Evolutionary conservation across 2,113 vertebrate species (phyloP), one percentile per base, ranked within the genome.

Genomic region (Sarotherodon lohbergeri): DNA sequence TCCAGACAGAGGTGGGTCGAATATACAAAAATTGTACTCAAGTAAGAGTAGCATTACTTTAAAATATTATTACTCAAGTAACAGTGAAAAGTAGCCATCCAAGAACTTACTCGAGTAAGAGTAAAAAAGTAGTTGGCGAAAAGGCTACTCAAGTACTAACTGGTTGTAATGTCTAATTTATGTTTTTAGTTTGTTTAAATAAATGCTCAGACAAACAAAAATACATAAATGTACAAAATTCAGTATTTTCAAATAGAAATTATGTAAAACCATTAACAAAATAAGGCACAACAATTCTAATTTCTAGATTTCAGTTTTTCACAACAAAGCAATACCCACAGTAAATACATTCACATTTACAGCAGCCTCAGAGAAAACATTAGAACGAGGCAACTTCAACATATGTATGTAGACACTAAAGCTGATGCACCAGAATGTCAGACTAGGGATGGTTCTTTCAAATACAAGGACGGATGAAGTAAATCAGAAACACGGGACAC

Each of bases 361-460:
- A 52, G 48, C 48, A 52, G 48, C 48, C 48, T 52, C 48, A 52
- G 48, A 52, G 48, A 19, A 52, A 19, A 52, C 17, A 52, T 52
- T 50, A 9, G 0, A 0, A 1, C 7, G 0, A 52, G 17, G 48
- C 17, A 52, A 19, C 48, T 19, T 52, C 48, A 50, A 50, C 17
- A 9, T 52, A 50, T 50, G 2, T 50, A 0, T 4, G 16, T 17
- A 50, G 16, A 39, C 7, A 36, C 34, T 36, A 8, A 36, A 36
- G 34, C 34, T 36, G 34, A 36, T 39, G 36, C 1, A 9, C 36
- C 4, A 36, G 34, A 36, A 36, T 36, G 34, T 36, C 34, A 36
- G 2, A 34, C 34, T 34, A 7, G 34, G 34, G 34, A 7, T 8
- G 34, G 34, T 3, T 36, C 34, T 36, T 36, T 36, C 3, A 36